Evolutionary conservation across 2,888 invertebrate species (phyloP).

Genomic region (Scaptomyza reducta): DNA sequence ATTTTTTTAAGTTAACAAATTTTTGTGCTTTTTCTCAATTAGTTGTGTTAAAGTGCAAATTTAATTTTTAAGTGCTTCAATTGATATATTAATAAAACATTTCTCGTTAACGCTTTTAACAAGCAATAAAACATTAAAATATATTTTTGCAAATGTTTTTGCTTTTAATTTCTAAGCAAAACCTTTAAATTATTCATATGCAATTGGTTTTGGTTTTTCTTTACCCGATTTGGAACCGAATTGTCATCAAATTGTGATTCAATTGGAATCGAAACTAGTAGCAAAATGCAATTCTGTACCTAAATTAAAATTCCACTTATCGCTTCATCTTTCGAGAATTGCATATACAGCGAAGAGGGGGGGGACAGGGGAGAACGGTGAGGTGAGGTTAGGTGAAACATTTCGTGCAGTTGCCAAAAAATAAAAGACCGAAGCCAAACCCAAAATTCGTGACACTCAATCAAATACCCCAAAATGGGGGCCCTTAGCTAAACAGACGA

Average conservation of each 20-base stretch:
- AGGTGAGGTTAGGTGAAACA: not conserved
- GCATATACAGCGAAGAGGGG: constrained; percentile 7
- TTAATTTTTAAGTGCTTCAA: too few species aligned
- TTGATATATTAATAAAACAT: too few species aligned
- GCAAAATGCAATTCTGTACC: constrained; percentile 5
- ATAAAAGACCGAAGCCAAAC: constrained; percentile 19
- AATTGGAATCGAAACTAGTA: not conserved
- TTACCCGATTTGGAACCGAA: not conserved
- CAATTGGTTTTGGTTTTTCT: too few species aligned
- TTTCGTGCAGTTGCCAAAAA: constrained; percentile 17
- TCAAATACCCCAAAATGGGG: constrained; percentile 29
- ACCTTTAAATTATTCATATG: too few species aligned
- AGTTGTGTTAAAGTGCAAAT: not conserved
- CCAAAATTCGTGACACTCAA: constrained; percentile 45
- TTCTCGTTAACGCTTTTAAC: too few species aligned
- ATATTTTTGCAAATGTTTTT: too few species aligned
- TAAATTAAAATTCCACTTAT: constrained; percentile 33
- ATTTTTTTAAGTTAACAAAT: constrained; percentile 12
- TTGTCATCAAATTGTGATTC: not conserved
- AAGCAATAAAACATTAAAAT: too few species aligned
- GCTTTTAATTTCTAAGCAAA: too few species aligned
- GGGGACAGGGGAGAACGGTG: not conserved
- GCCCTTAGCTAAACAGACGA: constrained; percentile 41
- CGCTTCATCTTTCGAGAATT: constrained; percentile 24
- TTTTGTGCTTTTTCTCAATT: constrained; percentile 11